These are phyloP conservation scores for Heliconius hewitsoni DNA, from an alignment of 1,140 invertebrate species.

Conservation along the genomic window DNA sequence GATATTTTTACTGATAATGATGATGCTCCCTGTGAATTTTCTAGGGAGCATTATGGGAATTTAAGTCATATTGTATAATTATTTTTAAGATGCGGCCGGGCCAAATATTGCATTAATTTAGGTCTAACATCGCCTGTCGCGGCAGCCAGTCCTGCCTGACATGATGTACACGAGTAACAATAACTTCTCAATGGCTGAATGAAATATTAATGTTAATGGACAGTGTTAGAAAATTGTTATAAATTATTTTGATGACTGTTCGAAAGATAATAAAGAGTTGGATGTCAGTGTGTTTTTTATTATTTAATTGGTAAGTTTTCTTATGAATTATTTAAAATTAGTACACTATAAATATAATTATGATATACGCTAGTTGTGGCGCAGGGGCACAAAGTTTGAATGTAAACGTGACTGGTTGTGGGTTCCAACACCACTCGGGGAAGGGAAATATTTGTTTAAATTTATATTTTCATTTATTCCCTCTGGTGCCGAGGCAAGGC, in stretches of 20 bases:
- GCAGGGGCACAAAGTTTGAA: too few relatives aligned
- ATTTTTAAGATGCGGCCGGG: conserved; percentile 79
- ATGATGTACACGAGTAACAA: conserved; percentile 64
- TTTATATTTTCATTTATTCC: too few relatives aligned
- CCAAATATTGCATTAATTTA: conserved; percentile 79
- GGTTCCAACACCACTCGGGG: too few relatives aligned
- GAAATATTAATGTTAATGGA: conserved; percentile 79
- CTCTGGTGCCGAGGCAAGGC: too few relatives aligned
- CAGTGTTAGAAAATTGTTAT: conserved; percentile 82
- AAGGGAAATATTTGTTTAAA: too few relatives aligned
- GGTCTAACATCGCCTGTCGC: conserved; percentile 65
- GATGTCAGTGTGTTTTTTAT: conserved; percentile 77
- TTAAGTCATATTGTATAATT: conserved; percentile 80
- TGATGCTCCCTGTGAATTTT: conserved; percentile 51
- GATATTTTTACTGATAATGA: conserved; percentile 77
- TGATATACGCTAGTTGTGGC: too few relatives aligned
- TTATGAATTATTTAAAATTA: neutral
- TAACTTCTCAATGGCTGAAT: conserved; percentile 79
- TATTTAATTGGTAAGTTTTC: conserved; percentile 25
- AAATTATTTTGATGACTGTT: conserved; percentile 84
- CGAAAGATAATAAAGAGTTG: conserved; percentile 83
- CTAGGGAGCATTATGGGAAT: conserved; percentile 53
- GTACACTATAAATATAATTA: too few relatives aligned
- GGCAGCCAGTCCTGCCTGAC: conserved; percentile 68
- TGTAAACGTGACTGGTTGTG: too few relatives aligned